Percentiles rank a stretch among this genome's conserved stretches.
Conservation (phyloP, 2,113 vertebrate species). For the Thomomys bottae region DNA sequence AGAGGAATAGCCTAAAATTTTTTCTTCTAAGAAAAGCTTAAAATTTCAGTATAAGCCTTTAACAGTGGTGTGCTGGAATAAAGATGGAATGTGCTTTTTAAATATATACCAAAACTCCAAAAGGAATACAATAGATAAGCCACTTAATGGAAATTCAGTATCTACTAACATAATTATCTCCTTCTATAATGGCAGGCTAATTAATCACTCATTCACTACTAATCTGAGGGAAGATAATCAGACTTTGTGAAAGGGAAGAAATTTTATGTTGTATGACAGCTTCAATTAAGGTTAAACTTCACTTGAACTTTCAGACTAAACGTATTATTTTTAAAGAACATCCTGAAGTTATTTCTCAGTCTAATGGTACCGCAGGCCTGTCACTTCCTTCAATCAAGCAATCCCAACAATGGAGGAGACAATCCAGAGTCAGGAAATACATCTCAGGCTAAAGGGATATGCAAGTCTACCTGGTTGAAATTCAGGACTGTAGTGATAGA, state of each 20-base stretch:
- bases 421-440: not conserved
- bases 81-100: slow-evolving; percentile 49
- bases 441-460: not conserved
- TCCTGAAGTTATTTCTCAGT: slow-evolving; percentile 21
- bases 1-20: not conserved
- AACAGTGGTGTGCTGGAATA: not conserved
- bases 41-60: slow-evolving; percentile 10
- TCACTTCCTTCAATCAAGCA: not conserved
- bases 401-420: not conserved
- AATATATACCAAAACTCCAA: slow-evolving; percentile 22
- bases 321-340: slow-evolving; percentile 36
- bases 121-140: slow-evolving; percentile 44
- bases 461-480: not conserved
- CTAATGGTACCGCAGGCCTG: not conserved
- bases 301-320: slow-evolving; percentile 65
- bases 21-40: slow-evolving; percentile 20
- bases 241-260: slow-evolving; percentile 47
- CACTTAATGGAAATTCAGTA: slow-evolving; percentile 53
- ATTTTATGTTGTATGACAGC: slow-evolving; percentile 54
- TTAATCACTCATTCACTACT: slow-evolving; percentile 68
- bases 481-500: not conserved
- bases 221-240: slow-evolving; percentile 51
- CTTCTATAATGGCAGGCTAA: slow-evolving; percentile 56
- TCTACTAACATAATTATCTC: slow-evolving; percentile 52
- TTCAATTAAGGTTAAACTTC: slow-evolving; percentile 61